Evolutionary conservation across 2,113 vertebrate genomes (phyloP).

Genomic region (Arothron firmamentum): DNA sequence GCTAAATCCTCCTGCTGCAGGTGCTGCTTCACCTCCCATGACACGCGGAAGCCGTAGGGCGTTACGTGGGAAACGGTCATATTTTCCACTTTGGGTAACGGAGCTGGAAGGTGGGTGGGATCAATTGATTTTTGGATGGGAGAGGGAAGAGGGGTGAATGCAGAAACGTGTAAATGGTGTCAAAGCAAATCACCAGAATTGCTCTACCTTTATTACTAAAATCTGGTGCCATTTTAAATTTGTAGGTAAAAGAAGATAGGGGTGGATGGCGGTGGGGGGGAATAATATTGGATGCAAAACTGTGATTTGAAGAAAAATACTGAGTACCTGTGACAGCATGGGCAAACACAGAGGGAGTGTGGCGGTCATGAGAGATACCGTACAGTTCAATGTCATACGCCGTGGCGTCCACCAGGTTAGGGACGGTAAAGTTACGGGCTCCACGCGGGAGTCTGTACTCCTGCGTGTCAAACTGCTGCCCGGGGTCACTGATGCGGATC

Average conservation of each 20-base stretch:
- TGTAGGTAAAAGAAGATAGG: no score
- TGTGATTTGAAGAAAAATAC: constrained; percentile 41
- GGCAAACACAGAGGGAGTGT: constrained; percentile 66
- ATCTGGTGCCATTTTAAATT: no score
- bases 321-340: constrained; percentile 73
- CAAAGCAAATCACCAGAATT: constrained; percentile 50
- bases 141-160: constrained; percentile 60
- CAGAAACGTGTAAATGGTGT: constrained; percentile 66
- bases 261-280: no score
- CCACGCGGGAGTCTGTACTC: constrained; percentile 65
- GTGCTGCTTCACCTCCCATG: constrained; percentile 63
- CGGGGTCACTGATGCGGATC: constrained; percentile 70
- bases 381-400: constrained; percentile 72
- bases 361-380: constrained; percentile 72
- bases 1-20: constrained; percentile 44
- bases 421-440: constrained; percentile 54
- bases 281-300: not conserved
- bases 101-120: constrained; percentile 76
- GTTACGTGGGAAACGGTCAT: constrained; percentile 87
- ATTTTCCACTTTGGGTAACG: constrained; percentile 93
- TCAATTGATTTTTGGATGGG: constrained; percentile 19
- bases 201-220: no score
- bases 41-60: constrained; percentile 79
- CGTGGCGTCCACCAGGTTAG: constrained; percentile 73
- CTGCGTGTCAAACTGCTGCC: constrained; percentile 67